Base-by-base conservation (phyloP, 2,113 vertebrate genomes). In the Dipodomys spectabilis region DNA sequence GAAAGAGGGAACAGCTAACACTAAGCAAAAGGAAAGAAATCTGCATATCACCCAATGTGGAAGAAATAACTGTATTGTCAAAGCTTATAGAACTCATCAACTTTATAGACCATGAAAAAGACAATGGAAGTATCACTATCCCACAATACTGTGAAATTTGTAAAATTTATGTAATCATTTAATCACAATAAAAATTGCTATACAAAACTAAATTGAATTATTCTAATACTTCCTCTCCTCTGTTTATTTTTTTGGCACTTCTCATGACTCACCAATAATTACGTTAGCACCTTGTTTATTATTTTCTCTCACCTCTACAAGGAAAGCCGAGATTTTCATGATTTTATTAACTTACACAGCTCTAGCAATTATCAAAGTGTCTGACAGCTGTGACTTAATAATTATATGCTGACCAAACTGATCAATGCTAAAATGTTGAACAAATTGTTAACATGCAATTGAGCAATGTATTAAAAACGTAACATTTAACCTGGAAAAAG, bases 401-500 rank as follows among this genome's bases (percentile, higher is more conserved):
- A 45, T 32, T 95, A 71, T 68, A 53, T 81, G 39, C 53, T 77
- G 57, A 77, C 28, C 80, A 35, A 74, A 91, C 20, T 69, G 10
- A 91, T 81, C 57, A 88, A 84, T 53, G 78, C 35, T 68, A 72
- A 86, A 83, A 25, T 83, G 85, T 60, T 65, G 30, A 93, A 92
- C 75, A 83, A 91, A 91, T 69, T 89, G 23, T 60, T 64, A 88
- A 53, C 57, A 49, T 78, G 82, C 93, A 93, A 86, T 91, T 83
- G 28, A 92, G 53, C 6, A 11, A 45, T 27, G 25, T 75, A 69
- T 79, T 65, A 79, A 90, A 87, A 71, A 2, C 28, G 45, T 92
- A 72, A 73, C 79, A 23, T 78, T 77, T 83, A 87, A 49, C 77
- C 86, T 80, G 44, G 44, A 88, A 92, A 83, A 82, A 25, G 15